Base-by-base conservation (phyloP, 2,888 invertebrate species). In the Pristionchus arcanus region DNA sequence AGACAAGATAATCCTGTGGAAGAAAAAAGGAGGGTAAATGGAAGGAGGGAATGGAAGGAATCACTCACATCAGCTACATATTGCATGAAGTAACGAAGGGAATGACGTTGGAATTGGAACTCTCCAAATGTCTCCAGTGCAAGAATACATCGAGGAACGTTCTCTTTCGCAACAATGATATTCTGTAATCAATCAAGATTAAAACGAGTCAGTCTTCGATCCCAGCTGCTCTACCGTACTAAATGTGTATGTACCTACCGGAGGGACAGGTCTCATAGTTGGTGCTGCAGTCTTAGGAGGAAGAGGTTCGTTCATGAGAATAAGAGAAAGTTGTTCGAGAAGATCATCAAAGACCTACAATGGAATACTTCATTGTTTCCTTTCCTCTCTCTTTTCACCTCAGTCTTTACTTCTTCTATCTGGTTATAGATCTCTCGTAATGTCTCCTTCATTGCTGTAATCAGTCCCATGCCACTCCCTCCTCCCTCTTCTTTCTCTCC, bases 81-180 rank as follows among this genome's bases (percentile, higher is more conserved):
- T 71, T 93, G 92, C 90, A 95, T 92, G 90, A 95, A 94, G 91
- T 94, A 92, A 55, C 93, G 94, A 9, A 95, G 91, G 0, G 94
- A 91, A 90, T 94, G 93, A 55, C 95, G 91, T 19, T 93, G 93
- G 88, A 95, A 98, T 94, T 98, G 97, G 95, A 97, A 97, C 91
- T 96, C 97, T 7, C 98, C 98, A 21, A 99, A 96, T 0, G 99
- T 99, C 94, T 97, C 97, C 42, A 99, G 96, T 0, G 99, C 99
- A 83, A 99, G 96, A 1, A 98, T 98, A 90, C 98, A 97, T 91
- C 97, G 97, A 21, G 97, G 96, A 4, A 97, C 97, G 95, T 98
- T 98, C 86, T 96, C 96, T 15, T 96, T 31, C 3, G 74, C 9
- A 25, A 74, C 74, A 31, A 31, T 31, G 19, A 74, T 31, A 9